These are phyloP conservation scores for Malachius bipustulatus DNA, from an alignment of 2,888 invertebrate genomes.

Conservation along the genomic window DNA sequence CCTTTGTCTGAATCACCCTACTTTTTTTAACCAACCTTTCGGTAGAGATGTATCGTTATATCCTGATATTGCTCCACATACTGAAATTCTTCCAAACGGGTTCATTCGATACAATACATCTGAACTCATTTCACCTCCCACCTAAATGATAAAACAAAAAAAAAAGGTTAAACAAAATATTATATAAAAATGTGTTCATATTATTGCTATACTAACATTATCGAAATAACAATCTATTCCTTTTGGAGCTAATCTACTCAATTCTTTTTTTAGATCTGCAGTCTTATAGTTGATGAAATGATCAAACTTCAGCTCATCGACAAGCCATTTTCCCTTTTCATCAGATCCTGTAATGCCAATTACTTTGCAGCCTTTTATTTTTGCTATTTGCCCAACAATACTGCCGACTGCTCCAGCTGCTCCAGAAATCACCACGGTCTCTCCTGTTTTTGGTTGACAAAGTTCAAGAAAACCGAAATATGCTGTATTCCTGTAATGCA, in stretches of 20 bases:
- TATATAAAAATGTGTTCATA: conserved; percentile 5
- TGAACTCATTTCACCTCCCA: conserved; percentile 59
- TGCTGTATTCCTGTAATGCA: conserved; percentile 50
- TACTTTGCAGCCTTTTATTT: conserved; percentile 55
- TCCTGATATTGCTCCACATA: conserved; percentile 58
- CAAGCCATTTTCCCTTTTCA: conserved; percentile 54
- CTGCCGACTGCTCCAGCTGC: conserved; percentile 72
- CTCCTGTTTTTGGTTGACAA: conserved; percentile 57
- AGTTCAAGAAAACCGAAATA: conserved; percentile 63
- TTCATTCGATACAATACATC: conserved; percentile 54
- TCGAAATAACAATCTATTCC: conserved; percentile 69
- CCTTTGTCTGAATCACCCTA: too few species aligned
- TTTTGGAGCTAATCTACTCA: conserved; percentile 52
- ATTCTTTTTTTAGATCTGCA: conserved; percentile 39
- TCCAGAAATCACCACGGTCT: conserved; percentile 59
- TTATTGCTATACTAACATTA: conserved; percentile 45
- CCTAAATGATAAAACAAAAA: conserved; percentile 34
- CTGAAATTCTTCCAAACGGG: conserved; percentile 49
- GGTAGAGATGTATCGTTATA: conserved; percentile 44
- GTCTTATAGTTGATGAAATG: conserved; percentile 62
- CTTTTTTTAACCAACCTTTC: too few species aligned
- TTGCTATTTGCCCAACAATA: conserved; percentile 67
- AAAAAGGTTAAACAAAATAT: conserved; percentile 5
- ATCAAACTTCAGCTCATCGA: conserved; percentile 55
- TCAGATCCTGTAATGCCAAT: conserved; percentile 62